Evolutionary conservation across 1,140 invertebrate species (phyloP).

Genomic region (Pygmarrhopalites habei): DNA sequence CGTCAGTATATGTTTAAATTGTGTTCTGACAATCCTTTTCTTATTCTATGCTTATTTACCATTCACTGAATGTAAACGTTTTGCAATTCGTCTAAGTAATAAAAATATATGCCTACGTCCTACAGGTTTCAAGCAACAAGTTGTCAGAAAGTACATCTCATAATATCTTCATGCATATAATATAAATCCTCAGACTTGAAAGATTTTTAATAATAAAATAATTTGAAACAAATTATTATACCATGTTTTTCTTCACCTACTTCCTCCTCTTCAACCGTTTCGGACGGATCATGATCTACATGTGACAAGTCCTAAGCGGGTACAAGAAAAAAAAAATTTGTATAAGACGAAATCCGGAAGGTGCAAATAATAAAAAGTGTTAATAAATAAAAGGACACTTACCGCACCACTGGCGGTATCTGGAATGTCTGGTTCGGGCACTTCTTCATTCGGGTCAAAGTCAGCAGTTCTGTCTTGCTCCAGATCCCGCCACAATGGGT

Average conservation of each 20-base stretch:
- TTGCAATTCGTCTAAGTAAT: too few species aligned
- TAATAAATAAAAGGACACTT: not conserved
- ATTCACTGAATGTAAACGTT: too few species aligned
- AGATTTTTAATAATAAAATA: not conserved
- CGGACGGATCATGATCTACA: constrained; percentile 28
- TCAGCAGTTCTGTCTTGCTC: constrained; percentile 24
- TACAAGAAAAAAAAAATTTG: too few species aligned
- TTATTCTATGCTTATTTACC: too few species aligned
- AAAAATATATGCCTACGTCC: too few species aligned
- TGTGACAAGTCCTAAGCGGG: constrained; percentile 23
- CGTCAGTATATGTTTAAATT: too few species aligned
- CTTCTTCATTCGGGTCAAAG: constrained; percentile 30
- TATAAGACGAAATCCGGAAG: too few species aligned
- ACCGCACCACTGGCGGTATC: constrained; percentile 14
- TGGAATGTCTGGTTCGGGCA: constrained; percentile 16
- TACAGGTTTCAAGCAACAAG: too few species aligned
- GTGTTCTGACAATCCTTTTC: too few species aligned
- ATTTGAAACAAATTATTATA: too few species aligned
- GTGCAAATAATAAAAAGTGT: too few species aligned
- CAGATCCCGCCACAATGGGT: constrained; percentile 20
- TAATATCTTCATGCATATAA: not conserved
- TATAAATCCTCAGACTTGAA: not conserved
- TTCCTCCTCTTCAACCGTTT: constrained; percentile 26
- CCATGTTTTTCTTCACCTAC: constrained; percentile 25
- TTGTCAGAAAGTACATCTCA: not conserved